Evolutionary conservation across 2,113 vertebrate genomes (phyloP), one percentile per base, ranked within the genome.

Genomic region (Loxodonta africana): DNA sequence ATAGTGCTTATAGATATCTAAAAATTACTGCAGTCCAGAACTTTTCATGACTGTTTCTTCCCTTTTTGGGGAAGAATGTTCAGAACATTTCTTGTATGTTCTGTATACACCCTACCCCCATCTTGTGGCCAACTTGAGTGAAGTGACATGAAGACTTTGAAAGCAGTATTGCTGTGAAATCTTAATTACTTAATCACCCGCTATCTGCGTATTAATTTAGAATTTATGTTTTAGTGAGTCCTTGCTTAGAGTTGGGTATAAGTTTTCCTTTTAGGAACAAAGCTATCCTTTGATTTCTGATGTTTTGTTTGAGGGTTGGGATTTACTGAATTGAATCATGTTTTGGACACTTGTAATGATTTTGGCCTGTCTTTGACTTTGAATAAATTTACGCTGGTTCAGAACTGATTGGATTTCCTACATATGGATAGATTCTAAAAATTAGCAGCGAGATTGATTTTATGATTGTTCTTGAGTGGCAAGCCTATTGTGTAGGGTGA

Each of bases 161-260:
- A 46, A 63, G 51, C 80, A 73, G 37, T 81, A 80, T 14, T 91
- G 83, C 78, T 92, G 46, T 37, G 48, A 51, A 92, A 92, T 7
- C 30, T 73, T 71, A 90, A 71, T 91, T 89, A 65, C 60, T 46
- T 76, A 62, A 74, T 92, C 23, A 77, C 46, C 48, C 76, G 44
- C 21, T 57, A 25, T 83, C 23, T 92, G 48, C 28, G 78, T 92
- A 48, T 88, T 92, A 89, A 69, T 89, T 89, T 93, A 78, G n/a
- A 84, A 83, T 84, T 95, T 62, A 62, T 4, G 51, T 51, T 93
- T 89, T 53, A 78, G 60, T 77, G 90, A 48, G 81, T 69, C 20
- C 15, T 33, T 90, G 73, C 48, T 9, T 96, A 63, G 80, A 85
- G 44, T 62, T 93, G 51, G 8, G 33, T 60, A n/a, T 84, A 84